phyloP scores from a whole-genome alignment of 2,888 invertebrate genomes.

The Lamellibrachia satsuma region DNA sequence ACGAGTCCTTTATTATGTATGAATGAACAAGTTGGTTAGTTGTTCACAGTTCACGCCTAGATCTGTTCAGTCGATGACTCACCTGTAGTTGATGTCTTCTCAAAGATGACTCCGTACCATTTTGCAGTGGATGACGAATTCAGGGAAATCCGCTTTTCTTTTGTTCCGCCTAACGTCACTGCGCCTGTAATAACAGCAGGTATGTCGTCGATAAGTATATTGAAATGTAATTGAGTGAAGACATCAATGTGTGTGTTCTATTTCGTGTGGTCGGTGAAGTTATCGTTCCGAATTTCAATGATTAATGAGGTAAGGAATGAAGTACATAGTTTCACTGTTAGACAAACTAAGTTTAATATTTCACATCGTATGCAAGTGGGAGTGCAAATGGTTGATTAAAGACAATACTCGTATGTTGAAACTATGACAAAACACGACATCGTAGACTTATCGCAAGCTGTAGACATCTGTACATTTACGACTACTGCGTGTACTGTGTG shows the following conservation, averaged over 20 bases:
- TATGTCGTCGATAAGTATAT: not conserved
- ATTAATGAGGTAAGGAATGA: not conserved
- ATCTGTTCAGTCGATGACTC: not conserved
- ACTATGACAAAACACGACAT: not conserved
- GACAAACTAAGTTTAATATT: too few species aligned
- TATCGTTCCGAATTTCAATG: constrained; percentile 24
- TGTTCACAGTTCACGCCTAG: not conserved
- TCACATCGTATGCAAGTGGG: too few species aligned
- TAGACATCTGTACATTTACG: too few species aligned
- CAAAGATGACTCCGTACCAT: constrained; percentile 17
- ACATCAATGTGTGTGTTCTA: not conserved
- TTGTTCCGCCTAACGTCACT: not conserved
- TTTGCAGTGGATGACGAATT: not conserved
- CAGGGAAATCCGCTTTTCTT: not conserved
- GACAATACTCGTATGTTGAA: not conserved
- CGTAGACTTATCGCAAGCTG: too few species aligned
- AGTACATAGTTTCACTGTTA: too few species aligned
- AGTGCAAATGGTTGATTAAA: too few species aligned
- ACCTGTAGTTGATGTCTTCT: not conserved
- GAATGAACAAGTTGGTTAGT: not conserved
- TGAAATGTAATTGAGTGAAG: not conserved
- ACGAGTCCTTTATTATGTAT: not conserved
- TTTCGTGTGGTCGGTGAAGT: not conserved
- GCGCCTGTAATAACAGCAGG: not conserved
- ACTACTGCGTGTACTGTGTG: too few species aligned